Base-by-base conservation (phyloP, 2,113 vertebrate genomes). In the Dicerorhinus sumatrensis region DNA sequence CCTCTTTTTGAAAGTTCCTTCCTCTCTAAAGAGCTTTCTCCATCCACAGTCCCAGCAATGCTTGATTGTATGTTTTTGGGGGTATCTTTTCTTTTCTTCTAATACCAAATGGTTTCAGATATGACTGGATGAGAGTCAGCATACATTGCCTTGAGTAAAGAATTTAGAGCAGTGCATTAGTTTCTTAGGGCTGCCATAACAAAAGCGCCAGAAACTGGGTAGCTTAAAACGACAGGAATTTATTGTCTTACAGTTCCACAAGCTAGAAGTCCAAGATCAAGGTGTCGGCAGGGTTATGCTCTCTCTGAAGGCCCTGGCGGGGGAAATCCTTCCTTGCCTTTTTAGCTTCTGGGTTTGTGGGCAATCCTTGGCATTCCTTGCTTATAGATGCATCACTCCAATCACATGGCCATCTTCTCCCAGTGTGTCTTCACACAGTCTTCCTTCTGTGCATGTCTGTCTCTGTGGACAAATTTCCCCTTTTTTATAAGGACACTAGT, bases 231-330 rank as follows among this genome's bases (percentile, higher is more conserved):
- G 83, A 42, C 31, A 23, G 33, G 73, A 90, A 58, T 6, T 9
- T 6, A 17, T 7, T 48, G 10, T 63, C 31, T 79, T 31, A 63
- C 9, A 6, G 6, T 62, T 83, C 85, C 46, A 5, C 56, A 84
- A 56, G n/a, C 46, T 11, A 1, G n/a, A 51, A 73, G 10, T 62
- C 60, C 81, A 6, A 83, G 39, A 56, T 76, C 29, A 23, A n/a
- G 9, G 2, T 60, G 0, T 39, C 2, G 0, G 11, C 27, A n/a
- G 62, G 3, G 21, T 21, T 17, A 8, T 21, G 20, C 13, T 36
- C 31, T 8, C 17, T 6, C 21, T 51, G 23, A 63, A 82, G 1
- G 0, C 13, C 42, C n/a, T 12, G 25, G 42, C n/a, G 31, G 16
- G 10, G 27, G 46, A 36, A 70, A 31, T 3, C 5, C 46, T 51